Evolutionary conservation across 2,113 vertebrate species (phyloP).

Genomic region (Uria aalge): DNA sequence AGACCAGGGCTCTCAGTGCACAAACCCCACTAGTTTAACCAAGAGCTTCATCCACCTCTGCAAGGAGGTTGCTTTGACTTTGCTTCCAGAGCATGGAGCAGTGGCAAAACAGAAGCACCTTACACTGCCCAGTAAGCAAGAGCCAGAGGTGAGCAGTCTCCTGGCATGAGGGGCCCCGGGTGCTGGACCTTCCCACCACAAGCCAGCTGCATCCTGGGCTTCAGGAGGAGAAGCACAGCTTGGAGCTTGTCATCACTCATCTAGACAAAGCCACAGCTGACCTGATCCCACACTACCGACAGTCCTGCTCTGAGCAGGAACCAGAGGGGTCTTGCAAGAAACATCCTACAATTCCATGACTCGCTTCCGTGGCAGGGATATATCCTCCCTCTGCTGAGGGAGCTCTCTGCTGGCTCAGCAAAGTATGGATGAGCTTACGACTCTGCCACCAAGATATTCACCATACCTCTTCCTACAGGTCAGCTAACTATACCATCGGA

Average conservation of each 20-base stretch:
- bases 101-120: background rate
- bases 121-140: background rate
- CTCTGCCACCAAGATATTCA: background rate
- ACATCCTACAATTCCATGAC: background rate
- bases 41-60: background rate
- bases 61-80: background rate
- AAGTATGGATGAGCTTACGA: background rate
- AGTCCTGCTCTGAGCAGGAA: background rate
- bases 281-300: background rate
- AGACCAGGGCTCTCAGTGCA: background rate
- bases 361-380: background rate
- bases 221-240: background rate
- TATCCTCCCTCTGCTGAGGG: background rate
- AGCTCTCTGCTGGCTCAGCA: background rate
- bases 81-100: background rate
- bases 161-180: rapidly evolving
- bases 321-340: background rate
- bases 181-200: background rate
- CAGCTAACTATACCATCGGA: background rate
- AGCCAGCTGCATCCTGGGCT: background rate
- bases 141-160: background rate
- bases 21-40: background rate
- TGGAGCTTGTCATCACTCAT: background rate
- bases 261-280: background rate
- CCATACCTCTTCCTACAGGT: background rate